phyloP scores from a whole-genome alignment of 2,113 vertebrate genomes.

The Leptosomus discolor region DNA sequence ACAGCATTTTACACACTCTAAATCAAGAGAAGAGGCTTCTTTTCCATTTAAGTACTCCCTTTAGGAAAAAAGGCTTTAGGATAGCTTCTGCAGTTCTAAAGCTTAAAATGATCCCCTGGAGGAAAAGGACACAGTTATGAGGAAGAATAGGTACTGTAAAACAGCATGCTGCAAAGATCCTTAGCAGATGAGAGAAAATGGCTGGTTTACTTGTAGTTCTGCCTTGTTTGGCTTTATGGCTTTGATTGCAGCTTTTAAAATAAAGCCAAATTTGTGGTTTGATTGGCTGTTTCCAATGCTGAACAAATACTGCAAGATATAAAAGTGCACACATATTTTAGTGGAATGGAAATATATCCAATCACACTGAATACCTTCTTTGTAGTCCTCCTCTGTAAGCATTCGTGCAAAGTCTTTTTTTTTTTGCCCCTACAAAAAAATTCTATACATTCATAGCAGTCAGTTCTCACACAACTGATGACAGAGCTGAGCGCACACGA shows the following conservation, averaged over 20 bases:
- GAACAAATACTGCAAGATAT: background rate
- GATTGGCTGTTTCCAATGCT: background rate
- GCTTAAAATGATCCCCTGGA: slow-evolving; percentile 8
- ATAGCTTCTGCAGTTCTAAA: slow-evolving; percentile 26
- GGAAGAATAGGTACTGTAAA: slow-evolving; percentile 34
- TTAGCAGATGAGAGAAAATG: background rate
- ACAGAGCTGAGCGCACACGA: background rate
- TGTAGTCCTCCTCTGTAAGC: background rate
- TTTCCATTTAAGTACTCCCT: slow-evolving; percentile 37
- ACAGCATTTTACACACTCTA: slow-evolving; percentile 31
- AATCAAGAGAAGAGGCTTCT: background rate
- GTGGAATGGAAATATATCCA: background rate
- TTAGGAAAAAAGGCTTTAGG: slow-evolving; percentile 44
- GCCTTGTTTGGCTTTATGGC: background rate
- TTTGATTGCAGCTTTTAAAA: slow-evolving; percentile 9
- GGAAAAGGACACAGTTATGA: slow-evolving; percentile 29
- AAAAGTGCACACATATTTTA: background rate
- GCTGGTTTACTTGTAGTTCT: background rate
- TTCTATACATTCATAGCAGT: background rate
- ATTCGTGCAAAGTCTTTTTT: background rate
- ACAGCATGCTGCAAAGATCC: background rate
- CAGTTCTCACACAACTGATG: background rate
- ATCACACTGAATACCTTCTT: background rate
- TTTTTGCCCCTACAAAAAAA: too few relatives aligned
- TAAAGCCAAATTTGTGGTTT: background rate